A percentile compares a stretch with the other conserved stretches of the same genome.
Conservation (phyloP, 1,140 invertebrate species). For the Drosophila bipectinata region DNA sequence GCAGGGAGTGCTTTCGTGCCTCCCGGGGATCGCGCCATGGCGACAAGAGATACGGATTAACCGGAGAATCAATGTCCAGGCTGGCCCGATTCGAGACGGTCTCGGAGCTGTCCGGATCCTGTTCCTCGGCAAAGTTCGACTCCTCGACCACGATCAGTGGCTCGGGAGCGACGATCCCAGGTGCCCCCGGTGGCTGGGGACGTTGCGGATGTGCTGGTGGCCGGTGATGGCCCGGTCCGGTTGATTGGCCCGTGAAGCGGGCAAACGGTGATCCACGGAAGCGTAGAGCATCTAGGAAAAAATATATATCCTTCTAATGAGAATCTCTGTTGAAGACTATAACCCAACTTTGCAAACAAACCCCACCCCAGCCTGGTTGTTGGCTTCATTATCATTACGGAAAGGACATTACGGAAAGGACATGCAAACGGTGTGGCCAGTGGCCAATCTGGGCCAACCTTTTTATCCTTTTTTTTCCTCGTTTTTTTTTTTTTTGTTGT, state of each 20-base stretch:
- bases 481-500: not conserved
- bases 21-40: constrained; percentile 89
- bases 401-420: no score
- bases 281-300: constrained; percentile 72
- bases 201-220: constrained; percentile 21
- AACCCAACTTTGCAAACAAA: no score
- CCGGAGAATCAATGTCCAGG: constrained; percentile 89
- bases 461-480: not conserved
- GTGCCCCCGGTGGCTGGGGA: constrained; percentile 46
- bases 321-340: no score
- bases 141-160: constrained; percentile 93
- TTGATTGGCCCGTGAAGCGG: constrained; percentile 69
- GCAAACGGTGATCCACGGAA: constrained; percentile 84
- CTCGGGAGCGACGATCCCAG: constrained; percentile 84
- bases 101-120: constrained; percentile 85
- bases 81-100: constrained; percentile 86
- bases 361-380: no score
- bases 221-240: constrained; percentile 25
- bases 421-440: not conserved
- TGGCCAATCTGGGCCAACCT: not conserved
- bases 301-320: no score
- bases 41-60: constrained; percentile 91
- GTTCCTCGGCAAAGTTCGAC: constrained; percentile 87
- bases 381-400: no score
- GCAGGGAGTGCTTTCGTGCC: constrained; percentile 91